phyloP scores from a whole-genome alignment of 2,113 vertebrate genomes.

The Grallaria varia region DNA sequence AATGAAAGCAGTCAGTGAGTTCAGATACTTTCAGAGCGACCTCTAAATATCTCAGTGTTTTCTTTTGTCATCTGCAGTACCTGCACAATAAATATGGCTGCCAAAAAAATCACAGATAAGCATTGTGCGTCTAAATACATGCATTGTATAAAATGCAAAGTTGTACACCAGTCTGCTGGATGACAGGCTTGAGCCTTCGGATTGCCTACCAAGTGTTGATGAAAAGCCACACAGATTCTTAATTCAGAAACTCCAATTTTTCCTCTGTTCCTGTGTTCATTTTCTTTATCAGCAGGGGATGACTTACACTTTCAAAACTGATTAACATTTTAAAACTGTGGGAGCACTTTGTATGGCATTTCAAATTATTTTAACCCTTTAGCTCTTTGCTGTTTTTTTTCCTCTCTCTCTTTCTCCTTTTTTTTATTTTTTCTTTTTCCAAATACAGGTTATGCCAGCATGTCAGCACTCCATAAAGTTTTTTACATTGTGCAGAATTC shows the following conservation, averaged over 20 bases:
- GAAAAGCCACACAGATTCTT: conserved; percentile 37
- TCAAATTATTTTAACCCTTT: conserved; percentile 36
- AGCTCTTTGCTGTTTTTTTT: not conserved
- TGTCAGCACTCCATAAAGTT: not conserved
- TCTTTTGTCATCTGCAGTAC: not conserved
- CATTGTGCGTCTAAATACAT: not conserved
- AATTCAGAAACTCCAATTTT: conserved; percentile 56
- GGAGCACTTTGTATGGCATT: conserved; percentile 27
- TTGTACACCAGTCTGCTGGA: not conserved
- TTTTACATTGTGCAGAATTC: not conserved
- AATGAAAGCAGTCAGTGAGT: conserved; percentile 24
- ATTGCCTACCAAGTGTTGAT: conserved; percentile 45
- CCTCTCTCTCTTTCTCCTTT: too few relatives aligned
- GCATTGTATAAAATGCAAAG: not conserved
- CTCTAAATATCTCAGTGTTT: not conserved
- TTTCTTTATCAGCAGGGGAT: conserved; percentile 61
- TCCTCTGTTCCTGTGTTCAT: conserved; percentile 54
- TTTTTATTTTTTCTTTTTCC: not conserved
- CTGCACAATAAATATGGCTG: not conserved
- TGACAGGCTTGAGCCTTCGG: conserved; percentile 15
- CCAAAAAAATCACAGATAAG: not conserved
- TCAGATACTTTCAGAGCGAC: not conserved
- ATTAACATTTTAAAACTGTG: conserved; percentile 63
- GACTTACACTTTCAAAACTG: conserved; percentile 63
- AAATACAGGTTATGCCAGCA: not conserved